These are phyloP conservation scores for Orchestes rusci DNA, from an alignment of 2,888 invertebrate genomes.

Conservation along the genomic window DNA sequence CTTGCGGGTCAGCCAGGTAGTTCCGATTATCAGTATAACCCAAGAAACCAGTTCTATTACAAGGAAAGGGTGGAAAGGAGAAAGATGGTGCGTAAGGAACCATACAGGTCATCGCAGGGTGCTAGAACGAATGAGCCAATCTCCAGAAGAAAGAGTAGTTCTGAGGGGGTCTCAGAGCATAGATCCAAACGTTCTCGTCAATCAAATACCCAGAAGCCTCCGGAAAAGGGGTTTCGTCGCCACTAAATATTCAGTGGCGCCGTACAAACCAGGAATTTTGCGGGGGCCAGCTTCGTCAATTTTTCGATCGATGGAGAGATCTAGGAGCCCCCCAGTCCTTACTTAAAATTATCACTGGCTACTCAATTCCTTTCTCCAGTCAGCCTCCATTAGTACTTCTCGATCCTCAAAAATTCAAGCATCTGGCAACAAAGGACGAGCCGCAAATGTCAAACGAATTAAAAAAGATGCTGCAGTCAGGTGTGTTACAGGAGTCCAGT, in stretches of 20 bases:
- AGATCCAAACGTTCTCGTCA: background rate
- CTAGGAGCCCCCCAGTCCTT: background rate
- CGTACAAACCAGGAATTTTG: background rate
- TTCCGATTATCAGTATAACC: no score
- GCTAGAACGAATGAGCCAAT: no score
- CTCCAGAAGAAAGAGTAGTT: background rate
- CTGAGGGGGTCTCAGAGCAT: background rate
- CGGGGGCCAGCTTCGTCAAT: background rate
- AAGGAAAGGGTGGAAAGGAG: no score
- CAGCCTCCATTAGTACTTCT: conserved; percentile 4
- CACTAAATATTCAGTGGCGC: background rate
- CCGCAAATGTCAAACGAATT: conserved; percentile 1
- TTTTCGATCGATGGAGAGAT: background rate
- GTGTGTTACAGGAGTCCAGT: background rate
- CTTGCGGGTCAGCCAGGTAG: no score
- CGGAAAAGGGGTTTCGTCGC: background rate
- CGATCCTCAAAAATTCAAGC: conserved; percentile 1
- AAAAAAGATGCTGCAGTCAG: conserved; percentile 1
- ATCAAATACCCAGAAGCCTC: background rate
- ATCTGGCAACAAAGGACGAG: conserved; percentile 3
- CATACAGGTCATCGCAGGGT: no score
- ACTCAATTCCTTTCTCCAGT: background rate
- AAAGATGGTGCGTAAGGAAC: no score
- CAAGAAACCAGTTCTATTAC: no score
- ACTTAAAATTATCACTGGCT: background rate